Evolutionary conservation across 2,888 invertebrate species (phyloP).

Genomic region (Nephrotoma flavescens): DNA sequence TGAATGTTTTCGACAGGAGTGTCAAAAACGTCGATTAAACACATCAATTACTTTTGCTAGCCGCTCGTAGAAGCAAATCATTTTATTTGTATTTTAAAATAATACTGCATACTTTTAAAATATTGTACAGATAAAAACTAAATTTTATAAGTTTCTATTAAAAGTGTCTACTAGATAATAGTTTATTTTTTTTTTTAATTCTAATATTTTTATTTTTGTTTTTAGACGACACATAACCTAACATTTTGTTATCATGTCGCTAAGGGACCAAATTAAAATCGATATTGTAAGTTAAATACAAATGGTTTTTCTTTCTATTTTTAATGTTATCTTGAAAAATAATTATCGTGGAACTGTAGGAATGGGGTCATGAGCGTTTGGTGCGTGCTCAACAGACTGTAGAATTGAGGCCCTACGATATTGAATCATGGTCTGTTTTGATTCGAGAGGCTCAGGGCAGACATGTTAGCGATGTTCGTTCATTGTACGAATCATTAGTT

Average conservation of each 20-base stretch:
- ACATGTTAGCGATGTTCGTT: slow-evolving; percentile 76
- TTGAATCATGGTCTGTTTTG: slow-evolving; percentile 95
- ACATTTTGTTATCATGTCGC: slow-evolving; percentile 20
- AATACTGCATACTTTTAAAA: background rate
- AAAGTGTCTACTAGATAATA: background rate
- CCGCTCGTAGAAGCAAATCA: background rate
- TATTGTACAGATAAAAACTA: background rate
- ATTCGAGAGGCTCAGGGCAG: slow-evolving; percentile 84
- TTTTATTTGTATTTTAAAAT: background rate
- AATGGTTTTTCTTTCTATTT: background rate
- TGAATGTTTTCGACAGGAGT: background rate
- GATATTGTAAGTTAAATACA: slow-evolving; percentile 26
- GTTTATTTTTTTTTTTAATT: background rate
- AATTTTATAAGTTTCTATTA: background rate
- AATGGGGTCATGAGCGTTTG: slow-evolving; percentile 78
- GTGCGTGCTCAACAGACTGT: slow-evolving; percentile 72
- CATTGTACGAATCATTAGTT: slow-evolving; percentile 89
- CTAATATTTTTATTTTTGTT: background rate
- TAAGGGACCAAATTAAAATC: slow-evolving; percentile 29
- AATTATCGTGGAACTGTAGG: slow-evolving; percentile 34
- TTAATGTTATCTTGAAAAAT: background rate
- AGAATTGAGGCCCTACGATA: slow-evolving; percentile 79
- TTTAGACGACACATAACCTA: background rate
- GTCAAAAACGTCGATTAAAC: background rate
- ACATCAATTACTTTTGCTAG: background rate